Evolutionary conservation across 2,888 invertebrate genomes (phyloP).

Genomic region (Chironomus riparius): DNA sequence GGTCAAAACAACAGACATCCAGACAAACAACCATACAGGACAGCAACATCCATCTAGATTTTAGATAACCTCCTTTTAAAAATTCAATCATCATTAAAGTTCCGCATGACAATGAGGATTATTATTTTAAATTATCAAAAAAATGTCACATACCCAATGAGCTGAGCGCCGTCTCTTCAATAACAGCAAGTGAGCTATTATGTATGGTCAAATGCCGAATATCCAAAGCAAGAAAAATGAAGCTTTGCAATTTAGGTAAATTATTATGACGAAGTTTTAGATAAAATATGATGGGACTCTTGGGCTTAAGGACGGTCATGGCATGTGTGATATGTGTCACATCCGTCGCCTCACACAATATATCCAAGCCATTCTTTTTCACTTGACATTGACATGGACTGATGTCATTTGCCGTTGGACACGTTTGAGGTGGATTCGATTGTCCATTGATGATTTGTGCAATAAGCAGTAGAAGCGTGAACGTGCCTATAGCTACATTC

Average conservation of each 20-base stretch:
- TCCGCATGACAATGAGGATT: neutral
- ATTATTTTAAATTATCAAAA: neutral
- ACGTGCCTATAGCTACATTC: slow-evolving; percentile 4
- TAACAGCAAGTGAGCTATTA: slow-evolving; percentile 77
- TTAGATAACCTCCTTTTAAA: no score
- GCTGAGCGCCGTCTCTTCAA: slow-evolving; percentile 78
- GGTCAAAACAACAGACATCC: no score
- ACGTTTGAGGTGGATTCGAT: slow-evolving; percentile 50
- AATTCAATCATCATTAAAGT: no score
- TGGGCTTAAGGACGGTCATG: slow-evolving; percentile 72
- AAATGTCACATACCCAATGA: slow-evolving; percentile 59
- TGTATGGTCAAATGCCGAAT: slow-evolving; percentile 82
- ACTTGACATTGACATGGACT: slow-evolving; percentile 74
- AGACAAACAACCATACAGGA: no score
- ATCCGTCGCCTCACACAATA: slow-evolving; percentile 81
- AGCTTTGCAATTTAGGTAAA: slow-evolving; percentile 73
- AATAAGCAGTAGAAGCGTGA: neutral
- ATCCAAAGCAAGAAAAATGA: slow-evolving; percentile 77
- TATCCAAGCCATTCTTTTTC: slow-evolving; percentile 81
- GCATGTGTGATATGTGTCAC: slow-evolving; percentile 67
- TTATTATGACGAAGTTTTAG: slow-evolving; percentile 79
- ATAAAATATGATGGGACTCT: slow-evolving; percentile 75
- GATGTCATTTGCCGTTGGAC: slow-evolving; percentile 65
- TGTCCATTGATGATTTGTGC: slow-evolving; percentile 29
- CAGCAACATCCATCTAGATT: no score